Conservation (phyloP, 1,140 invertebrate genomes). For the Dermatophagoides farinae region DNA sequence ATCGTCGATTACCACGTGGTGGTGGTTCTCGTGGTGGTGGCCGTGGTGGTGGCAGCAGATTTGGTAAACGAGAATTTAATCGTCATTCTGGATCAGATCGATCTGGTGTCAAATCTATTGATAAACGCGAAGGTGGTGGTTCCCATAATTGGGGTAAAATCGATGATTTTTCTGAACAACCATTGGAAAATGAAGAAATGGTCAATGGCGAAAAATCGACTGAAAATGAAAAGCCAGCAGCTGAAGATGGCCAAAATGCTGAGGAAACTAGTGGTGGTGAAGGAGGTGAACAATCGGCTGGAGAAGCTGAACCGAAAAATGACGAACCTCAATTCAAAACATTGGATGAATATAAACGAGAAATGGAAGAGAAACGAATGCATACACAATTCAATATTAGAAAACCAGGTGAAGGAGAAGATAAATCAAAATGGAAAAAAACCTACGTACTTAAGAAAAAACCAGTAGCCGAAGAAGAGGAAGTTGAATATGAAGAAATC, state of each 20-base stretch:
- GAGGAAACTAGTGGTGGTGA: slow-evolving; percentile 14
- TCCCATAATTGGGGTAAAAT: slow-evolving; percentile 87
- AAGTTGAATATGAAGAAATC: slow-evolving; percentile 39
- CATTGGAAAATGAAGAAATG: slow-evolving; percentile 8
- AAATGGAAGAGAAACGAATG: slow-evolving; percentile 36
- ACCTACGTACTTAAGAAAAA: slow-evolving; percentile 63
- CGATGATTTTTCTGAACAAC: slow-evolving; percentile 46
- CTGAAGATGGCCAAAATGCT: slow-evolving; percentile 12
- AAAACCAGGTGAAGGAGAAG: slow-evolving; percentile 77
- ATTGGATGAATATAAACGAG: slow-evolving; percentile 68
- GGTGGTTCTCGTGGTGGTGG: neutral
- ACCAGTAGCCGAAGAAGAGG: slow-evolving; percentile 36
- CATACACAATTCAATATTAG: slow-evolving; percentile 61
- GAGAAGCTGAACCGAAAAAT: slow-evolving; percentile 15
- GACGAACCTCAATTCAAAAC: slow-evolving; percentile 39
- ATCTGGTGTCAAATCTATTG: slow-evolving; percentile 75
- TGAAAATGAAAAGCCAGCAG: slow-evolving; percentile 16
- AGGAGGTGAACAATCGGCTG: neutral
- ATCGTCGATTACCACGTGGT: slow-evolving; percentile 18
- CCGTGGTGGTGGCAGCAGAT: slow-evolving; percentile 21
- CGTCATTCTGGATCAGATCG: slow-evolving; percentile 81
- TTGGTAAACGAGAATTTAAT: slow-evolving; percentile 75
- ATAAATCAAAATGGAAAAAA: slow-evolving; percentile 74
- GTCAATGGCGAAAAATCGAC: neutral
- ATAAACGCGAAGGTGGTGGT: slow-evolving; percentile 80